Evolutionary conservation across 2,888 invertebrate species (phyloP), one percentile per base, ranked within the genome.

Genomic region (Cryptocephalus moraei): DNA sequence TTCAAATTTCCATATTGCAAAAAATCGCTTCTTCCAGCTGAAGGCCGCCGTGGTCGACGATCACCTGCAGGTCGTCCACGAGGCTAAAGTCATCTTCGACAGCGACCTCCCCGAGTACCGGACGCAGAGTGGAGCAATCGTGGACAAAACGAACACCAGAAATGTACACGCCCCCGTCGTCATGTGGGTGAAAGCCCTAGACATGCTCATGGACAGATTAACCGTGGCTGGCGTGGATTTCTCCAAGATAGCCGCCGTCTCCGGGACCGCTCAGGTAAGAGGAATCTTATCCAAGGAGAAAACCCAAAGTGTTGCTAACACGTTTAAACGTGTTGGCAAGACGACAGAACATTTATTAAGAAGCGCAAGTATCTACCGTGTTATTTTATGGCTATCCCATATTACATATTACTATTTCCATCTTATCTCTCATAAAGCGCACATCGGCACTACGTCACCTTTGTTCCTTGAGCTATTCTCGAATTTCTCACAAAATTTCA

Each of bases 141-240:
- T 73, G 46, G 73, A 72, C 50, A 74, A 74, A 59, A 72, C 69
- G 13, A 42, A 52, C 39, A 67, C 71, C 1, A 68, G 72, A 51
- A 67, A 75, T 8, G 86, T 86, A 55, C 84, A 84, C 40, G 87
- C 86, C 1, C 94, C 94, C 1, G 84, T 91, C 0, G 73, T 89
- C 31, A 87, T 97, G 83, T 97, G 95, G 95, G 84, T 97, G 8
- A 93, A 94, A 73, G 93, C 95, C 0, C 67, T 96, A 40, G 96
- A 97, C 65, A 82, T 94, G 74, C 79, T 93, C 2, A 75, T 97
- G 72, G 90, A 91, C 66, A 80, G 85, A 50, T 75, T 96, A 33
- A 79, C 87, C 33, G 79, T 87, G 2, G 81, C 81, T 44, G 90
- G 89, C 8, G 87, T 89, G 1, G 88, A 91, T 67, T 88, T 95